These are phyloP conservation scores for Zapornia atra DNA, from an alignment of 2,113 vertebrate genomes.

Conservation along the genomic window DNA sequence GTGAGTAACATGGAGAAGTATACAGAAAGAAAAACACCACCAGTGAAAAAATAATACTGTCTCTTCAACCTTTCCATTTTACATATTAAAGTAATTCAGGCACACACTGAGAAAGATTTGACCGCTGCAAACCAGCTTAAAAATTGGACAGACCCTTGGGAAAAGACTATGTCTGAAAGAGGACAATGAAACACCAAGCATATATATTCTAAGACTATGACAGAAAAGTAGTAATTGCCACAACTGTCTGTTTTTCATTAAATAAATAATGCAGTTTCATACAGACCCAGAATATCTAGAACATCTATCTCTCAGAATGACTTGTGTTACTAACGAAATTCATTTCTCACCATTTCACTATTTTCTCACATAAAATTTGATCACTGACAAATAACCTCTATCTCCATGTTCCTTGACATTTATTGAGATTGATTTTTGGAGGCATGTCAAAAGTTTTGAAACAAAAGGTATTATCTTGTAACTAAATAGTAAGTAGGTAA, in stretches of 20 bases:
- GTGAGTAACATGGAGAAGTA: background rate
- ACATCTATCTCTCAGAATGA: background rate
- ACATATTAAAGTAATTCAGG: background rate
- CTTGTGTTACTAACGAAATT: background rate
- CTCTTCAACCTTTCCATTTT: background rate
- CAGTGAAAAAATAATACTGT: background rate
- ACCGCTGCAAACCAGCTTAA: background rate
- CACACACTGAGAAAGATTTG: background rate
- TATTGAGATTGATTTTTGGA: constrained; percentile 40
- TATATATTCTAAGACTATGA: background rate
- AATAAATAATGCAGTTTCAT: background rate
- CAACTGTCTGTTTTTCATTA: background rate
- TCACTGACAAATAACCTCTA: background rate
- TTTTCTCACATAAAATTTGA: constrained; percentile 34
- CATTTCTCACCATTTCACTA: background rate
- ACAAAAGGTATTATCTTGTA: background rate
- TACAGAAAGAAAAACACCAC: background rate
- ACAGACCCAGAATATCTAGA: background rate
- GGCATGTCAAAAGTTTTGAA: background rate
- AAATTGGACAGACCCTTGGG: background rate
- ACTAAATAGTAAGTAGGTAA: background rate
- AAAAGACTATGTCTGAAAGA: background rate
- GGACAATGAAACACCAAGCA: background rate
- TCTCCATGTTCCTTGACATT: background rate
- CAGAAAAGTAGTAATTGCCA: background rate